Base-by-base conservation (phyloP, 2,113 vertebrate species). In the Notiomystis cincta region DNA sequence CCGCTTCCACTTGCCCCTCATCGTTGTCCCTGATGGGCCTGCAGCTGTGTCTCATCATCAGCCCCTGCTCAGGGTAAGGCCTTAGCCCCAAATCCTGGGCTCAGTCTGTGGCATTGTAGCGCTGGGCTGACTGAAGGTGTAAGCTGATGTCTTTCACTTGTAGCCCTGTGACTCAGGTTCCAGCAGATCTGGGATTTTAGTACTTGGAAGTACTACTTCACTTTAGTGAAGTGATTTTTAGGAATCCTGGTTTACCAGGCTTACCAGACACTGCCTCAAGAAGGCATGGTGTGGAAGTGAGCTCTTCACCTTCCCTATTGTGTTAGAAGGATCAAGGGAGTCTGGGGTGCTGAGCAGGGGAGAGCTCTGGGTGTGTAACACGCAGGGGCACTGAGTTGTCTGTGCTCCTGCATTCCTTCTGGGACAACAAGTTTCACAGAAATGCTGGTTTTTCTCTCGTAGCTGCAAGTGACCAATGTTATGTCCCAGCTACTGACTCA, bases 381-480 rank as follows among this genome's bases (percentile, higher is more conserved):
- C 24, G 51, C 45, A 22, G 66, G 31, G 20, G 5, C 15, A 24
- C 44, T 0, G 3, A 58, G 53, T 21, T 10, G 2, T 25, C 15
- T 51, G 40, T 76, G 61, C 16, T 77, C 13, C 30, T 81, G 11
- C 11, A 4, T 51, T 89, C 50, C 33, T 73, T 45, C 62, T 72
- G 56, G 35, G 42, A n/a, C 6, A 30, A 4, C 0, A 1, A 27
- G 5, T 50, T 79, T 87, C 69, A 82, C 20, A 51, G 42, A 45
- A 57, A 15, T 77, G 18, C 16, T 61, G 75, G 0, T 30, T 87
- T 90, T 75, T 93, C 95, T 82, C 78, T 95, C 82, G 4, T 91
- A 99, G 99, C 98, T 99, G 40, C 99, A 98, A 62, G 98, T 99
- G 83, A 99, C 99, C 13, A 98, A 99, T 50, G 98, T 99, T 82